Conservation (phyloP, 2,113 vertebrate species). For the Sinosuthora webbiana region DNA sequence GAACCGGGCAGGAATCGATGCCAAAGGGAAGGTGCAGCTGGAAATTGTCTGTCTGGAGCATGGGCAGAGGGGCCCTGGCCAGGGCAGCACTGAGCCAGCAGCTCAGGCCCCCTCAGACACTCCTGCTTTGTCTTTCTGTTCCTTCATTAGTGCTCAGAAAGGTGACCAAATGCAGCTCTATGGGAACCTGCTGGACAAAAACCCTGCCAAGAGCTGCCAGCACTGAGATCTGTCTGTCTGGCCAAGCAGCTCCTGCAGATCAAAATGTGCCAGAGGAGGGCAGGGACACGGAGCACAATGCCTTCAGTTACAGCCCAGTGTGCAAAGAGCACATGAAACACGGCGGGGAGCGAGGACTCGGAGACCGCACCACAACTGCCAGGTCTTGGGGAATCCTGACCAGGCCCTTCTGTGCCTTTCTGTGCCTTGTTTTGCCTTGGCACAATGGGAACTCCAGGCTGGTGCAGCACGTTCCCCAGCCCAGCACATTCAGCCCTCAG, state of each 20-base stretch:
- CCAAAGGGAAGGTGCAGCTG: not conserved
- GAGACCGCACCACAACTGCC: accelerated
- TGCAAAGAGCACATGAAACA: not conserved
- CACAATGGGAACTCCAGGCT: not conserved
- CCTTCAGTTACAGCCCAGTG: not conserved
- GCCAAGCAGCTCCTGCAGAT: not conserved
- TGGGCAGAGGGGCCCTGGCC: not conserved
- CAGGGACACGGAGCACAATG: not conserved
- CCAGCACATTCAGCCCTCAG: not conserved
- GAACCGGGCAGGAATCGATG: not conserved
- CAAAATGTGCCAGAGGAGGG: not conserved
- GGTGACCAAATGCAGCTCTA: not conserved
- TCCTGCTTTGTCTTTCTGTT: not conserved
- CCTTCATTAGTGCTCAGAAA: not conserved
- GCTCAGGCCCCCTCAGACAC: accelerated
- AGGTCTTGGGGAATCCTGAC: not conserved
- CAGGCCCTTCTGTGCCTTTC: not conserved
- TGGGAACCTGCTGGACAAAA: not conserved
- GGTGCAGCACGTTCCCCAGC: not conserved
- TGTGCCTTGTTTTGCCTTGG: not conserved
- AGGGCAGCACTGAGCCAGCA: accelerated
- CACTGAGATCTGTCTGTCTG: not conserved
- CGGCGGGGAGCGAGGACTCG: not conserved
- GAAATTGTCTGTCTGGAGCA: not conserved
- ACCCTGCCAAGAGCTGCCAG: not conserved